phyloP scores from a whole-genome alignment of 2,888 invertebrate species.

The Cylindroiulus punctatus region DNA sequence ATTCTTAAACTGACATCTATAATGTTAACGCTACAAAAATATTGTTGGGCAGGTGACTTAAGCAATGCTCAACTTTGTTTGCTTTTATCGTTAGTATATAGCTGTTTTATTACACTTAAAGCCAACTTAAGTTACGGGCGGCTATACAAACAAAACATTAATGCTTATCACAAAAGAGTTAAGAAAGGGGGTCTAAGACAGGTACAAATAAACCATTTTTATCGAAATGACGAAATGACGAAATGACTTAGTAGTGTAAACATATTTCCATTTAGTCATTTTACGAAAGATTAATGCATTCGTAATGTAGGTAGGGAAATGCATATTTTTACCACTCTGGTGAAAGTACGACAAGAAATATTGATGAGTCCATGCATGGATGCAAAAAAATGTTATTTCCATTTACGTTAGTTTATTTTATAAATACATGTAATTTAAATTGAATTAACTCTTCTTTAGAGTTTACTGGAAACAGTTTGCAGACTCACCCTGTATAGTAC shows the following conservation, averaged over 20 bases:
- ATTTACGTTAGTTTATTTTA: not conserved
- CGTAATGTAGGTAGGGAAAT: too few species aligned
- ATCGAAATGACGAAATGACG: not conserved
- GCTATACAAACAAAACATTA: conserved; percentile 9
- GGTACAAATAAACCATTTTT: not conserved
- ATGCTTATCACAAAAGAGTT: not conserved
- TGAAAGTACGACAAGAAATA: too few species aligned
- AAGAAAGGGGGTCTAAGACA: not conserved
- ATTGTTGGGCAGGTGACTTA: not conserved
- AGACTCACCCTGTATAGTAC: not conserved
- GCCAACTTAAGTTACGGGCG: conserved; percentile 3
- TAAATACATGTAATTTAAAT: not conserved
- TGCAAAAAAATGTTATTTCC: not conserved
- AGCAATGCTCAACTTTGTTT: not conserved
- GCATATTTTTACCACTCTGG: too few species aligned
- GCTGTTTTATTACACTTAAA: conserved; percentile 13
- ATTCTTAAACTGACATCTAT: not conserved
- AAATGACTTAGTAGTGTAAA: not conserved
- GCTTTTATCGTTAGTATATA: not conserved
- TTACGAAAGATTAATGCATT: too few species aligned
- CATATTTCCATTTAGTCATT: not conserved
- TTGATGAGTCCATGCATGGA: too few species aligned
- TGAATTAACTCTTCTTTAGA: not conserved
- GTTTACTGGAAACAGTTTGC: not conserved
- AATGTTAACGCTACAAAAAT: not conserved